Evolutionary conservation across 2,113 vertebrate species (phyloP), one percentile per base, ranked within the genome.

Genomic region (Alosa alosa): DNA sequence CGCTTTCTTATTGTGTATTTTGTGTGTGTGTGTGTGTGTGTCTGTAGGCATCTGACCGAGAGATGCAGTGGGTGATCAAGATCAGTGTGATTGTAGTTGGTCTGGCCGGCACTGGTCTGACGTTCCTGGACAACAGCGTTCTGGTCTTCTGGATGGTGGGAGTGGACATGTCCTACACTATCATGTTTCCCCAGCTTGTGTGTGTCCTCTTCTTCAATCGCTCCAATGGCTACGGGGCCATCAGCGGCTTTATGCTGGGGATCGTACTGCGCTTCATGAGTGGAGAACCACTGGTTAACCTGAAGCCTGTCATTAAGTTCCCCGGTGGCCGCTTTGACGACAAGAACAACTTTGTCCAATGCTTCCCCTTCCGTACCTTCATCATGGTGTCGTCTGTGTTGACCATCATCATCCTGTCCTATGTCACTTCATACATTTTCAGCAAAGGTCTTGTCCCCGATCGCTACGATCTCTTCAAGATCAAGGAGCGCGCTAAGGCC

Each of bases 101-200:
- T 45, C 39, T 95, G 0, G 88, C 89, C 1, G 95, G 95, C 82
- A 94, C 93, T 0, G 85, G 46, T 22, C 90, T 97, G 88, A 95
- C 95, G 49, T 96, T 96, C 87, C 87, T 93, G 83, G 95, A 96
- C 87, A 92, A 85, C 90, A 96, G 95, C 2, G 85, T 96, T 84
- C 95, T 95, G 1, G 94, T 96, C 84, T 95, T 97, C 85, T 97
- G 96, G 96, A 92, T 97, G n/a, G 93, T 97, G 81, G 95, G 96
- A 0, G 94, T 95, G 13, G 96, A 97, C 88, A 93, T 97, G 91
- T 95, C 96, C 36, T 96, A 96, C 0, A 92, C 95, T 1, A 90
- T 97, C 36, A 94, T 97, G 85, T 96, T 97, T 87, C 95, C 96
- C 25, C 96, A 96, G 91, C 90, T 96, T 82, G 95, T 95, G 83